These are phyloP conservation scores for Eledone cirrhosa DNA, from an alignment of 2,888 invertebrate species.

Conservation along the genomic window DNA sequence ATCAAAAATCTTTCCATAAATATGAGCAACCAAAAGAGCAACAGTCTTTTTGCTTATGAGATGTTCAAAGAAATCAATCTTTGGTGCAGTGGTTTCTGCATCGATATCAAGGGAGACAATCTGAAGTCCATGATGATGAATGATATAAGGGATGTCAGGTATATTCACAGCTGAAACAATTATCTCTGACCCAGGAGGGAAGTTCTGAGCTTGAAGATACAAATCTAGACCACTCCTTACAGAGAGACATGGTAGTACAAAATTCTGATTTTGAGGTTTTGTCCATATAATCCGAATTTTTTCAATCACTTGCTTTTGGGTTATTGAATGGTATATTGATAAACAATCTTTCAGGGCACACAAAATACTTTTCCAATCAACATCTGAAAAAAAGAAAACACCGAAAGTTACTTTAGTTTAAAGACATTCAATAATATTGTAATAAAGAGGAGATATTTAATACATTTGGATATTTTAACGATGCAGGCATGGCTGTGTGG, in stretches of 20 bases:
- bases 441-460: neutral
- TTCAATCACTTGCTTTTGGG: constrained; percentile 38
- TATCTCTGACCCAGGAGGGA: constrained; percentile 65
- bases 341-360: constrained; percentile 43
- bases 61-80: constrained; percentile 53
- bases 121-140: constrained; percentile 58
- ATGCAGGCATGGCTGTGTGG: too few relatives aligned
- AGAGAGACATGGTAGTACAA: constrained; percentile 56
- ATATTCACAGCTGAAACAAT: constrained; percentile 68
- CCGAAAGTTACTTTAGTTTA: too few relatives aligned
- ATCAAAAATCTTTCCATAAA: constrained; percentile 62
- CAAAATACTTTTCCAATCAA: constrained; percentile 43
- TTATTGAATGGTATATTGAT: constrained; percentile 31
- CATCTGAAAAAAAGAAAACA: constrained; percentile 40
- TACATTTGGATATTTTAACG: neutral
- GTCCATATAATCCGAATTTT: constrained; percentile 49
- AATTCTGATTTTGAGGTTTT: constrained; percentile 45
- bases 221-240: constrained; percentile 62
- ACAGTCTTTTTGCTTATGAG: constrained; percentile 62
- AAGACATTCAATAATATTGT: too few relatives aligned
- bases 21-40: constrained; percentile 63
- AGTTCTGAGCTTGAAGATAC: constrained; percentile 56
- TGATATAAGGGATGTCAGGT: constrained; percentile 62
- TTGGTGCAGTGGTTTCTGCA: constrained; percentile 62
- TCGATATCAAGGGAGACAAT: constrained; percentile 63